Percentiles rank a stretch among this genome's conserved stretches.
Conservation (phyloP, 2,113 vertebrate species). For the Mobula hypostoma region DNA sequence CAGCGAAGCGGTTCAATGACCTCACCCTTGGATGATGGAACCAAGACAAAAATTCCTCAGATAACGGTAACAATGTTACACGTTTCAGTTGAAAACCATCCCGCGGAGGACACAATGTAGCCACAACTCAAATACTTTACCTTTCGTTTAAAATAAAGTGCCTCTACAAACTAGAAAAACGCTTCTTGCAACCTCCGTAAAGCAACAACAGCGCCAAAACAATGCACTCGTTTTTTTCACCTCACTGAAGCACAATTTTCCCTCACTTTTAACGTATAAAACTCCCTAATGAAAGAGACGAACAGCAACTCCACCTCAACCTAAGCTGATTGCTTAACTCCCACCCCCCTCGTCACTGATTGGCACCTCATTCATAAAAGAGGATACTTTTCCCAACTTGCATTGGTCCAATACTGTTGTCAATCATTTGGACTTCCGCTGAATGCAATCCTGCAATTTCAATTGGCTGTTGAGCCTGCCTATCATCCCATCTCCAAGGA, state of each 20-base stretch:
- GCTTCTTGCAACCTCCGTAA: background rate
- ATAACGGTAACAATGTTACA: conserved; percentile 30
- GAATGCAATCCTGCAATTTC: background rate
- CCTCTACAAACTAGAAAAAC: background rate
- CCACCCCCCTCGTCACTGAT: background rate
- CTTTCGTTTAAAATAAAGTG: background rate
- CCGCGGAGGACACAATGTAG: background rate
- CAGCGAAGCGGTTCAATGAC: background rate
- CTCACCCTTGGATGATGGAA: background rate
- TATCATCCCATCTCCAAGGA: background rate
- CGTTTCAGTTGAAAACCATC: background rate
- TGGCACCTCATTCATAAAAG: background rate
- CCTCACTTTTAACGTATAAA: background rate
- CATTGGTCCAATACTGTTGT: background rate
- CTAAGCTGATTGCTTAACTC: background rate
- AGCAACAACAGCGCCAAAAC: background rate
- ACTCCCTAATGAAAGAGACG: background rate
- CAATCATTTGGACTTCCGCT: background rate
- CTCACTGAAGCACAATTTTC: background rate
- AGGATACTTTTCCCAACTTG: background rate
- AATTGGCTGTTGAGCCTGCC: background rate
- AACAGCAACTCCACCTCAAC: background rate
- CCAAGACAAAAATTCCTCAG: conserved; percentile 12
- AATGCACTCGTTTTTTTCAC: too few relatives aligned
- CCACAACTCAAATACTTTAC: background rate